These are phyloP conservation scores for Centropristis striata DNA, from an alignment of 2,113 vertebrate species.

Conservation along the genomic window DNA sequence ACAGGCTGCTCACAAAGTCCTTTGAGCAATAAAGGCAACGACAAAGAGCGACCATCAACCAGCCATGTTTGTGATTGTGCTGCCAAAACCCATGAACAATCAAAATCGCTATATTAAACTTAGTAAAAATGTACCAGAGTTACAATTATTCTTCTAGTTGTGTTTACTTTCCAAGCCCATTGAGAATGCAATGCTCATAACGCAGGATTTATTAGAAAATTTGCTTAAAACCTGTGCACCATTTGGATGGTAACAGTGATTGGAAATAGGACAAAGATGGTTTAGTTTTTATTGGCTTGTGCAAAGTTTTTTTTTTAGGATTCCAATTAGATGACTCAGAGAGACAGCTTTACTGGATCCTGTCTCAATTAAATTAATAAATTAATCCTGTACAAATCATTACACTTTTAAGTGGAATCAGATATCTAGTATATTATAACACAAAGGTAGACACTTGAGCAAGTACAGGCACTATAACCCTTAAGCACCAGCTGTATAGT, in stretches of 20 bases:
- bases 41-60: slow-evolving; percentile 22
- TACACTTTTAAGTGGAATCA: background rate
- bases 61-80: slow-evolving; percentile 13
- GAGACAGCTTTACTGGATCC: background rate
- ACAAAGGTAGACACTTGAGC: background rate
- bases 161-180: slow-evolving; percentile 3
- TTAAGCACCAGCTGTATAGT: background rate
- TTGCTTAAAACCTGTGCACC: background rate
- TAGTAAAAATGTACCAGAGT: background rate
- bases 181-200: background rate
- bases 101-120: slow-evolving; percentile 13
- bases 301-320: slow-evolving; percentile 1
- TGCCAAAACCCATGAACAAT: slow-evolving; percentile 29
- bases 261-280: slow-evolving; percentile 1
- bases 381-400: background rate
- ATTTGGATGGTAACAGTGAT: slow-evolving; percentile 9
- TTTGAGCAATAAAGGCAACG: slow-evolving; percentile 9
- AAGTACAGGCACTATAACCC: background rate
- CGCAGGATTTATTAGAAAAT: background rate
- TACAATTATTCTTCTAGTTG: background rate
- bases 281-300: slow-evolving; percentile 17
- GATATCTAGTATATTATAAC: background rate
- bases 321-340: slow-evolving; percentile 1
- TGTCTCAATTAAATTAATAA: slow-evolving; percentile 7
- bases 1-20: slow-evolving; percentile 4